Percentiles rank a stretch among this genome's conserved stretches.
phyloP scores from a whole-genome alignment of 2,888 invertebrate species.

The Habrosyne pyritoides region DNA sequence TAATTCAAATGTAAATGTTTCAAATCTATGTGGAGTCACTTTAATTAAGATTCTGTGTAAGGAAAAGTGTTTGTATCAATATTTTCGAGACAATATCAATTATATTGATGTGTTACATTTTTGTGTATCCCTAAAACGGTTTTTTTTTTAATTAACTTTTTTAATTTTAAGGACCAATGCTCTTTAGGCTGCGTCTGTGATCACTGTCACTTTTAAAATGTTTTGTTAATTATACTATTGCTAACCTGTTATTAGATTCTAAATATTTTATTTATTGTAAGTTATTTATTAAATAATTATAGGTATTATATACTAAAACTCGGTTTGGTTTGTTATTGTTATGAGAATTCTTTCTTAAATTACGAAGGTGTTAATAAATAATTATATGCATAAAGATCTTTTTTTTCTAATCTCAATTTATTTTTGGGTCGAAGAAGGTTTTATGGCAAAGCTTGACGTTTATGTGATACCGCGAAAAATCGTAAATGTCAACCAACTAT shows the following conservation, averaged over 20 bases:
- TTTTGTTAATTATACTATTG: slow-evolving; percentile 27
- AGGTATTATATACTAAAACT: not conserved
- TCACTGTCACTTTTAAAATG: slow-evolving; percentile 59
- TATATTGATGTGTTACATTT: too few relatives aligned
- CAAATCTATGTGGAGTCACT: not conserved
- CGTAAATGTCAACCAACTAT: not conserved
- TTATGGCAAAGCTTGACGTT: not conserved
- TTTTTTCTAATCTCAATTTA: slow-evolving; percentile 6
- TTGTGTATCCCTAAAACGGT: too few relatives aligned
- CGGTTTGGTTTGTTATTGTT: not conserved
- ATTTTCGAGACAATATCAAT: not conserved
- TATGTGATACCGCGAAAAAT: not conserved
- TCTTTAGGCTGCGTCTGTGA: slow-evolving; percentile 81
- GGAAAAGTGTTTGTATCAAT: too few relatives aligned
- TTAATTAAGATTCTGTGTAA: not conserved
- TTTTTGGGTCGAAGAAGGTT: not conserved
- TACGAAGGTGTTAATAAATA: slow-evolving; percentile 5
- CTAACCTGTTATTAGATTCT: slow-evolving; percentile 28
- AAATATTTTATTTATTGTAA: slow-evolving; percentile 4
- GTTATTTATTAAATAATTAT: not conserved
- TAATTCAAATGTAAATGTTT: not conserved
- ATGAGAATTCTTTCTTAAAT: not conserved
- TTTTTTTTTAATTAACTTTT: slow-evolving; percentile 12
- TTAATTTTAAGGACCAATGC: slow-evolving; percentile 39
- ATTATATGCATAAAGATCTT: slow-evolving; percentile 5